Percentiles rank a stretch among this genome's conserved stretches.
Conservation (phyloP, 2,113 vertebrate species). For the Salvelinus fontinalis region DNA sequence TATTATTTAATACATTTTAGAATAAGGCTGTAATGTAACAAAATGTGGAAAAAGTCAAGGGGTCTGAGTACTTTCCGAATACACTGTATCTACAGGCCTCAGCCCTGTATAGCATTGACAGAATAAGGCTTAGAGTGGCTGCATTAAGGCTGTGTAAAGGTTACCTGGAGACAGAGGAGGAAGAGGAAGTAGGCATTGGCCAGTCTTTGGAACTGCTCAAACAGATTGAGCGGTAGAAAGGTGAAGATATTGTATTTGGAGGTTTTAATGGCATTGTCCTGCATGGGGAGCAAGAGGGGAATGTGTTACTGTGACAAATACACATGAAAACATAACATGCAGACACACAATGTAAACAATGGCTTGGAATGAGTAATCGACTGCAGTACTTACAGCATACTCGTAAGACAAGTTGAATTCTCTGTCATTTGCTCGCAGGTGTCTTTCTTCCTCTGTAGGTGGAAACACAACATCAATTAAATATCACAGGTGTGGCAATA, state of each 20-base stretch:
- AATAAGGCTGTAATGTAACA: too few species aligned
- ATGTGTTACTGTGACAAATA: not conserved
- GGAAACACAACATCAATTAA: not conserved
- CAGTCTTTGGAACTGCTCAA: constrained; percentile 92
- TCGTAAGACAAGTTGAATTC: constrained; percentile 79
- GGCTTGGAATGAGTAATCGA: too few species aligned
- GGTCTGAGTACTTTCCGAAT: too few species aligned
- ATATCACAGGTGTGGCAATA: too few species aligned
- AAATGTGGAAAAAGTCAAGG: too few species aligned
- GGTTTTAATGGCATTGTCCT: constrained; percentile 93
- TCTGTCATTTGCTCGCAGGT: constrained; percentile 85
- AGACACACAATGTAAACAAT: not conserved
- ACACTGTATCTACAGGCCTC: not conserved
- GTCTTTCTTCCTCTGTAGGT: constrained; percentile 79
- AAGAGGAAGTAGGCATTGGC: constrained; percentile 93
- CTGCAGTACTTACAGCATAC: constrained; percentile 83
- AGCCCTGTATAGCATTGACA: not conserved
- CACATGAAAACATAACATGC: not conserved
- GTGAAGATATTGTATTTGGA: constrained; percentile 90
- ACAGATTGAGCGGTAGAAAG: constrained; percentile 93
- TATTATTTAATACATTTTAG: too few species aligned
- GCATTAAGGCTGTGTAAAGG: not conserved
- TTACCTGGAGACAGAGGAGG: constrained; percentile 88
- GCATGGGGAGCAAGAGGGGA: constrained; percentile 41
- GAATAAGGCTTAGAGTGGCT: not conserved